Conservation (phyloP, 2,797 vertebrate species). For the Eulemur albifrons region DNA sequence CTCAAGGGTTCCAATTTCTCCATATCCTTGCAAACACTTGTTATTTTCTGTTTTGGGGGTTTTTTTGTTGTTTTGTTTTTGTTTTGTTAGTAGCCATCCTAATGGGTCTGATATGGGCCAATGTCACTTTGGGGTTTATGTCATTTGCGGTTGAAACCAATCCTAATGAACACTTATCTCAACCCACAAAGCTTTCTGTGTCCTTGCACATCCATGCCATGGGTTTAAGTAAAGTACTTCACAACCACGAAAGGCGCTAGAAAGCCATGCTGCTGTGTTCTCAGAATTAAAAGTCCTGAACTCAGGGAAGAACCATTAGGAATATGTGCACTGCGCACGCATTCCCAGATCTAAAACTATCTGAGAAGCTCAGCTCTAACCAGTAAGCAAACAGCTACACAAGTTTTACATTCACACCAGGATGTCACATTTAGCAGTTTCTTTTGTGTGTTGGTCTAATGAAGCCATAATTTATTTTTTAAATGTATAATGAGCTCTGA, state of each 20-base stretch:
- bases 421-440: neutral
- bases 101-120: neutral
- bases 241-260: neutral
- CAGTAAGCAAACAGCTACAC: neutral
- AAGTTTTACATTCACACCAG: neutral
- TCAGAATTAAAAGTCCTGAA: neutral
- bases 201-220: neutral
- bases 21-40: neutral
- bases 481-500: slow-evolving; percentile 38
- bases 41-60: neutral
- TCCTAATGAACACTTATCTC: neutral
- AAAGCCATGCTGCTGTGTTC: neutral
- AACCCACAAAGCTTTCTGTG: neutral
- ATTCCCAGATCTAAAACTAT: neutral
- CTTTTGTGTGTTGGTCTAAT: slow-evolving; percentile 6
- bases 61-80: too few species aligned
- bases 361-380: neutral
- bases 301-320: neutral
- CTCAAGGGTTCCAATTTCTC: neutral
- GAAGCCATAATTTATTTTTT: neutral
- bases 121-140: neutral
- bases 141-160: neutral
- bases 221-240: neutral
- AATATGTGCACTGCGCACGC: neutral
- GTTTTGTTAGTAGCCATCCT: neutral